Conservation (phyloP, 2,797 vertebrate genomes). For the Dicrostonyx torquatus region DNA sequence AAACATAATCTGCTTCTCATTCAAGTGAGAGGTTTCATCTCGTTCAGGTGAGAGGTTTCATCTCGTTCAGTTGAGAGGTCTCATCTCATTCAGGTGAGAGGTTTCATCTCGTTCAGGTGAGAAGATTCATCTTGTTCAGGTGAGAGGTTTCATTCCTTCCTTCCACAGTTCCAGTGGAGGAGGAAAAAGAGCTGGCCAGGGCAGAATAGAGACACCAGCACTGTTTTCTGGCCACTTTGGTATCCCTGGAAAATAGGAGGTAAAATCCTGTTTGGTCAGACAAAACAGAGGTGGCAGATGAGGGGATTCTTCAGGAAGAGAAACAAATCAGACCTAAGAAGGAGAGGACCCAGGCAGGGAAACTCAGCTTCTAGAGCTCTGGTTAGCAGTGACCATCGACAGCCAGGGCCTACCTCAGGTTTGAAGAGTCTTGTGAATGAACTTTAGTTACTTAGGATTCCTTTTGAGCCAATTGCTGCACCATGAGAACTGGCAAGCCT, state of each 20-base stretch:
- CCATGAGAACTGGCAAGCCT: not conserved
- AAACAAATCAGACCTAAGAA: not conserved
- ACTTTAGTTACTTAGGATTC: slow-evolving; percentile 9
- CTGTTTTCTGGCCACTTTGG: not conserved
- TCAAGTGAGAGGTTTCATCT: slow-evolving; percentile 1
- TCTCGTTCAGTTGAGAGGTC: too few species aligned
- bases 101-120: not conserved
- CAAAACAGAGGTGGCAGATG: not conserved
- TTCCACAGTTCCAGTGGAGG: not conserved
- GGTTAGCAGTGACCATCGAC: not conserved
- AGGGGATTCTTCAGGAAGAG: not conserved
- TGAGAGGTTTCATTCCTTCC: not conserved
- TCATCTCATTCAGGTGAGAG: slow-evolving; percentile 21
- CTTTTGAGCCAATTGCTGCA: slow-evolving; percentile 18
- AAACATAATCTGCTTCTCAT: not conserved
- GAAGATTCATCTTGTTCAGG: not conserved
- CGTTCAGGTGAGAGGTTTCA: not conserved
- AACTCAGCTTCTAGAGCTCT: not conserved
- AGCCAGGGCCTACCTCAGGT: not conserved
- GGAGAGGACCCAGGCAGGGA: not conserved
- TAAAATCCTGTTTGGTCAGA: not conserved
- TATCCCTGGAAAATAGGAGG: not conserved
- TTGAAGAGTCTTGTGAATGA: slow-evolving; percentile 31
- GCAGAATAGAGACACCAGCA: not conserved
- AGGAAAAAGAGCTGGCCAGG: not conserved